Evolutionary conservation across 2,888 invertebrate genomes (phyloP), one percentile per base, ranked within the genome.

Genomic region (Drosophila testacea): DNA sequence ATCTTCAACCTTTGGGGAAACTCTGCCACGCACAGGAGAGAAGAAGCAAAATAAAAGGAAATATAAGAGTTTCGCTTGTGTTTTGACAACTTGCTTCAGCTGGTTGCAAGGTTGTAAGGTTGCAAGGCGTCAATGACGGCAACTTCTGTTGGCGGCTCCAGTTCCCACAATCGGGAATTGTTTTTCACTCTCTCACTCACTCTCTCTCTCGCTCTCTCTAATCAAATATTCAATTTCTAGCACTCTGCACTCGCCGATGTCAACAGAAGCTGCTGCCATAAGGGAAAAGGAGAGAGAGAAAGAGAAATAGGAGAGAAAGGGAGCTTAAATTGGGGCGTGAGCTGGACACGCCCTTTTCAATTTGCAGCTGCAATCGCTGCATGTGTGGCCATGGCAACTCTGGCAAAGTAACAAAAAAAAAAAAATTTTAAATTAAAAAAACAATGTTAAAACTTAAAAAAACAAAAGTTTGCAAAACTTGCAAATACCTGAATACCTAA

Each of bases 141-240:
- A 59, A 57, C 64, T 67, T 62, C 64, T 46, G 39, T 47, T 44
- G 42, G 11, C 32, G 42, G 32, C 16, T 44, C 16, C 42, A 42
- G 38, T 34, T 16, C 11, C 30, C 30, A 32, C 54, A 41, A 46
- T 32, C 27, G 56, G 34, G 32, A 47, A 44, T 44, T 56, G 34
- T 44, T 34, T 34, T 28, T 10, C 38, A 22, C 22, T 41, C 32
- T 9, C 7, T 9, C 7, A 2, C 7, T 16, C 16, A 16, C 16
- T 16, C 16, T 16, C 7, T 7, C 7, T 32, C 7, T 9, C 6
- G 27, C 50, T 16, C 55, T 66, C 65, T 66, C 65, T 71, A 81
- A 83, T 83, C 82, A 83, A 81, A 87, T 87, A 83, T 83, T 83
- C 84, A 75, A 81, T 83, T 72, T 77, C 61, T 59, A 47, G 57